phyloP scores from a whole-genome alignment of 2,888 invertebrate genomes.

The Microplitis deprimator region DNA sequence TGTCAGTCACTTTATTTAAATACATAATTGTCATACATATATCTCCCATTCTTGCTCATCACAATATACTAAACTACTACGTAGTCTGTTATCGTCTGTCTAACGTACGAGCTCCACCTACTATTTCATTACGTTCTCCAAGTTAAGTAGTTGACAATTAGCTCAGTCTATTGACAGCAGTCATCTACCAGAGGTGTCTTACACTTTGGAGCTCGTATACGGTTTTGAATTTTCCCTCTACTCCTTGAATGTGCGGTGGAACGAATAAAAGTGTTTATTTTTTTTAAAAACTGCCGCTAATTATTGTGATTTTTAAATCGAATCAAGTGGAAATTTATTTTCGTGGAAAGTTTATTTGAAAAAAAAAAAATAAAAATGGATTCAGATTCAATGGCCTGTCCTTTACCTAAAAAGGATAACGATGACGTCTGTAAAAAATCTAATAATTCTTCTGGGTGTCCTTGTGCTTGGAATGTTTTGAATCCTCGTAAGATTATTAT shows the following conservation, averaged over 20 bases:
- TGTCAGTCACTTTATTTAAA: neutral
- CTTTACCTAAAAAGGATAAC: conserved; percentile 46
- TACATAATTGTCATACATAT: neutral
- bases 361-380: conserved; percentile 26
- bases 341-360: neutral
- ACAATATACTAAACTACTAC: neutral
- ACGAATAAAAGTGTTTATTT: neutral
- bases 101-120: conserved; percentile 10
- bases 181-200: neutral
- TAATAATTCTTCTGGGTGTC: conserved; percentile 62
- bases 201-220: neutral
- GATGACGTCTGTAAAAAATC: conserved; percentile 48
- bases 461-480: conserved; percentile 73
- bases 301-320: neutral
- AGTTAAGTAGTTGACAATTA: neutral
- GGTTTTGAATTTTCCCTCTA: neutral
- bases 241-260: neutral
- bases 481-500: conserved; percentile 72
- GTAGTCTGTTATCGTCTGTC: neutral
- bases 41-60: neutral
- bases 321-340: neutral
- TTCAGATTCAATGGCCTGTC: conserved; percentile 43
- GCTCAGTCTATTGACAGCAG: conserved; percentile 2
- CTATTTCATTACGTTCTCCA: neutral
- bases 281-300: neutral